Evolutionary conservation across 2,113 vertebrate species (phyloP).

Genomic region (Neodontobutis hainanensis): DNA sequence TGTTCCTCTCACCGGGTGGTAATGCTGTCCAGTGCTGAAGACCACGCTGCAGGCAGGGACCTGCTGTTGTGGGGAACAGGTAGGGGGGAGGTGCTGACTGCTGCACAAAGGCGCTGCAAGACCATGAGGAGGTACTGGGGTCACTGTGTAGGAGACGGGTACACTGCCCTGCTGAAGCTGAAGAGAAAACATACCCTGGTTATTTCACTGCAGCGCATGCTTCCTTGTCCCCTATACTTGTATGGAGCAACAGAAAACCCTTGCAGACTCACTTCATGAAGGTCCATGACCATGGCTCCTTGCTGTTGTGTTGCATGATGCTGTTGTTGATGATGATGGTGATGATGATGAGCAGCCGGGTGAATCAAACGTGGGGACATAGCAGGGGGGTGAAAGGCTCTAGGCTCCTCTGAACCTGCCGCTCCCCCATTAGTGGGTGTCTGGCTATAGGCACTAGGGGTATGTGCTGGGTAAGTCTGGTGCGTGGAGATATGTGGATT

Average conservation of each 20-base stretch:
- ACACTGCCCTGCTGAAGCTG: conserved; percentile 92
- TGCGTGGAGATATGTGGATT: conserved; percentile 67
- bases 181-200: conserved; percentile 17
- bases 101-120: conserved; percentile 93
- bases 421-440: conserved; percentile 76
- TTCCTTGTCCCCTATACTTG: too few relatives aligned
- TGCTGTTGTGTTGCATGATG: conserved; percentile 81
- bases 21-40: conserved; percentile 93
- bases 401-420: conserved; percentile 85
- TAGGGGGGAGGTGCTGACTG: conserved; percentile 92
- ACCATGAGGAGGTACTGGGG: conserved; percentile 90
- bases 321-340: conserved; percentile 84
- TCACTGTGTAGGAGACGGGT: conserved; percentile 94
- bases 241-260: neutral
- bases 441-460: conserved; percentile 81
- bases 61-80: conserved; percentile 91
- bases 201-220: neutral
- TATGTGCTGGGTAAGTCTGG: conserved; percentile 72
- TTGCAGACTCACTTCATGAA: conserved; percentile 86
- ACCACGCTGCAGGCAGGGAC: conserved; percentile 94
- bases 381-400: conserved; percentile 92
- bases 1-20: conserved; percentile 91
- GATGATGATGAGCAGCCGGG: conserved; percentile 86
- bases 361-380: conserved; percentile 92
- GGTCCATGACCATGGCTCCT: conserved; percentile 91